Evolutionary conservation across 2,888 invertebrate species (phyloP).

Genomic region (Zygogramma bicolorata): DNA sequence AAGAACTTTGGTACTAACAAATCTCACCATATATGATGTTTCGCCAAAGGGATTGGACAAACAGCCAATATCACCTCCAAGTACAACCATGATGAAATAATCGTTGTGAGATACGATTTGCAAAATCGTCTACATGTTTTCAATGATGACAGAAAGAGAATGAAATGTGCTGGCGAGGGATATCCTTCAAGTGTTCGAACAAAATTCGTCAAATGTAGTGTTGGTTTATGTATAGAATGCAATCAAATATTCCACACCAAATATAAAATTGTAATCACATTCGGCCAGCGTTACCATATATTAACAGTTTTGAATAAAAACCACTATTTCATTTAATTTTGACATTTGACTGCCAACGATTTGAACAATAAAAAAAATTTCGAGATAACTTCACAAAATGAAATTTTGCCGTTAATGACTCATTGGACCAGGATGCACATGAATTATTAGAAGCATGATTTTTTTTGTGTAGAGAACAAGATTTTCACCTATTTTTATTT

Average conservation of each 20-base stretch:
- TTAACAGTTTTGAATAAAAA: too few relatives aligned
- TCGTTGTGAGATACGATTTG: conserved; percentile 31
- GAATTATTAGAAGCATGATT: too few relatives aligned
- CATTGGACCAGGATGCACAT: too few relatives aligned
- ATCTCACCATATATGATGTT: conserved; percentile 45
- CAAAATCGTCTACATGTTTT: conserved; percentile 22
- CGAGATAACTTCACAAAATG: neutral
- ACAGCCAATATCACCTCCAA: conserved; percentile 21
- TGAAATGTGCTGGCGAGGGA: conserved; percentile 37
- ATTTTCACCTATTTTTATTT: too few relatives aligned
- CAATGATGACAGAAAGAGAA: conserved; percentile 31
- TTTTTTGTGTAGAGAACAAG: too few relatives aligned
- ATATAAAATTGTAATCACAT: too few relatives aligned
- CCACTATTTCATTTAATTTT: too few relatives aligned
- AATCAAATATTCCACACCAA: conserved; percentile 13
- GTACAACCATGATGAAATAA: conserved; percentile 7
- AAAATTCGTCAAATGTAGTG: conserved; percentile 35
- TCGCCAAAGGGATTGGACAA: conserved; percentile 20
- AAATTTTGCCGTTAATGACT: neutral
- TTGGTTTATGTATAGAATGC: conserved; percentile 13
- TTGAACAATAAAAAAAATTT: too few relatives aligned
- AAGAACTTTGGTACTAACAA: conserved; percentile 27
- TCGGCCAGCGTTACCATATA: too few relatives aligned
- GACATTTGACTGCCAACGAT: too few relatives aligned
- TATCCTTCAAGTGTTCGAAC: conserved; percentile 26